These are phyloP conservation scores for Cygnus buccinator DNA, from an alignment of 2,113 vertebrate species.

Conservation along the genomic window DNA sequence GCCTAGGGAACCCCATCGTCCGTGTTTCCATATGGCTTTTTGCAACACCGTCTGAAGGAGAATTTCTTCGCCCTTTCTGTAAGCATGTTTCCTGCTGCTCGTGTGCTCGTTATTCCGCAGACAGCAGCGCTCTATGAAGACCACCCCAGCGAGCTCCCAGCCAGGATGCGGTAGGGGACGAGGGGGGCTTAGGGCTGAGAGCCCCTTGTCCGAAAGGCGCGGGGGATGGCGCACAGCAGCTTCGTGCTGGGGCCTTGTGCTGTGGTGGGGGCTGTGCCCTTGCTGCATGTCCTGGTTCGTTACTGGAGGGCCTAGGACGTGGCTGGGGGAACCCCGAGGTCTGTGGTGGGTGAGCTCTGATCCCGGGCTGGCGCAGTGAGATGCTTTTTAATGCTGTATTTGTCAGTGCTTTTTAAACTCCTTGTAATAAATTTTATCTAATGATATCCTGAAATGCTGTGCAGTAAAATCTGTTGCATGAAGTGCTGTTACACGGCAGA, in stretches of 20 bases:
- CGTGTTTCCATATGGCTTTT: fast-evolving
- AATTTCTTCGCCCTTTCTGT: too few relatives aligned
- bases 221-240: not conserved
- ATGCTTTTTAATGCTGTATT: not conserved
- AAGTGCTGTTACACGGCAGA: fast-evolving
- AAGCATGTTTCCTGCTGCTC: not conserved
- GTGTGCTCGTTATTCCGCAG: not conserved
- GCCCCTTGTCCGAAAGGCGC: not conserved
- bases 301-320: not conserved
- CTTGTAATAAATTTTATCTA: slow-evolving; percentile 43
- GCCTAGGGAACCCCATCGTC: fast-evolving
- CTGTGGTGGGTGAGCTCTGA: not conserved
- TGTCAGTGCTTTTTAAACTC: not conserved
- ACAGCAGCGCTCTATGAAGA: not conserved
- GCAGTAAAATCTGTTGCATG: fast-evolving
- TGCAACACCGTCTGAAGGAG: fast-evolving
- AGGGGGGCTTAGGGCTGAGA: not conserved
- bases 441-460: fast-evolving
- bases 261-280: too few relatives aligned
- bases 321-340: too few relatives aligned
- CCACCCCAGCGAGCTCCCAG: not conserved
- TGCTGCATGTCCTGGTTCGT: too few relatives aligned
- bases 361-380: fast-evolving
- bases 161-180: not conserved
- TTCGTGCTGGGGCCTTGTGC: too few relatives aligned